Percentiles rank a stretch among this genome's conserved stretches.
These are phyloP conservation scores for Asarcornis scutulata DNA, from an alignment of 2,113 vertebrate genomes.

Conservation along the genomic window DNA sequence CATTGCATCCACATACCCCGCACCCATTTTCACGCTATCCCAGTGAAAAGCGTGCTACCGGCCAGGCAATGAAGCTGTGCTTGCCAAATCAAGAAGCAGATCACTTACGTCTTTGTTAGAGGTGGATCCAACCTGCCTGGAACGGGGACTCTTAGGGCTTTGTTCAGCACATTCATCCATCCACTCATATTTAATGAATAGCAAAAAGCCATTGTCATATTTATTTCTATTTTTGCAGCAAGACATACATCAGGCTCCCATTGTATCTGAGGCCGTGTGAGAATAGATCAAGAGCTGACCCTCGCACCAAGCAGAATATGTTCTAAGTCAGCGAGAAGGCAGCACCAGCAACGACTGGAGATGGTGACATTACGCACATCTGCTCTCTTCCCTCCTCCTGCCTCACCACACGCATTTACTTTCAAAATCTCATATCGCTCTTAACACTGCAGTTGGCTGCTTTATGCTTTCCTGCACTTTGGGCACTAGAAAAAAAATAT, in stretches of 20 bases:
- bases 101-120: background rate
- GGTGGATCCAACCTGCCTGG: background rate
- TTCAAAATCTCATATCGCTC: background rate
- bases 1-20: background rate
- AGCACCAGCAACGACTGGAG: background rate
- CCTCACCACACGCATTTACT: background rate
- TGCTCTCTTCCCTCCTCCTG: background rate
- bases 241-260: background rate
- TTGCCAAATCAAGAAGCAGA: background rate
- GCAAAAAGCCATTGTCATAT: background rate
- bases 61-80: background rate
- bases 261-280: background rate
- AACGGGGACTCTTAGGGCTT: background rate
- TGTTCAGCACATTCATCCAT: background rate
- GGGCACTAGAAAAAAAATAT: background rate
- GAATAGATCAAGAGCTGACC: background rate
- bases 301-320: background rate
- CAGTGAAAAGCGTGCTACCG: background rate
- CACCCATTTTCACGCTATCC: background rate
- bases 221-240: background rate
- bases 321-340: background rate
- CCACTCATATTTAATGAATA: background rate
- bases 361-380: background rate
- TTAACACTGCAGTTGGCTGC: background rate
- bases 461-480: background rate